Percentiles rank a stretch among this genome's conserved stretches.
These are phyloP conservation scores for Diachasmimorpha longicaudata DNA, from an alignment of 1,140 invertebrate species.

Conservation along the genomic window DNA sequence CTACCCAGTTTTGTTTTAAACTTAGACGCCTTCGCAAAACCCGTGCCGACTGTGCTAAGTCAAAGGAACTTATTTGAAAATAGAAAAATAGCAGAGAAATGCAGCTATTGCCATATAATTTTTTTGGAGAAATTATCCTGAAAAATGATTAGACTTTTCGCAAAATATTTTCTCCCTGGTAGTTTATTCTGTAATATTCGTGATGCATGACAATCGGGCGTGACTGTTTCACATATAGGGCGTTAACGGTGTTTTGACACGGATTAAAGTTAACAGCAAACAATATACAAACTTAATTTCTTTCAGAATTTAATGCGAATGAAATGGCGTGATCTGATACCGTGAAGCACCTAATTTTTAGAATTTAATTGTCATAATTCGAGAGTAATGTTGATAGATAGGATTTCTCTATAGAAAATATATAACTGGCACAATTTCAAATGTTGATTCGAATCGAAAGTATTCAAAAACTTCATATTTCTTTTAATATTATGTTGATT, in stretches of 20 bases:
- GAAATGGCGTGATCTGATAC: background rate
- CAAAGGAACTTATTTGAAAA: too few relatives aligned
- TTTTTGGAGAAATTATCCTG: too few relatives aligned
- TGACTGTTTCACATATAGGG: slow-evolving; percentile 54
- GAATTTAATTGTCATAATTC: background rate
- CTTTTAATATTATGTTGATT: too few relatives aligned
- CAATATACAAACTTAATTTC: background rate
- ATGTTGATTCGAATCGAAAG: too few relatives aligned
- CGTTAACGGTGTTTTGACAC: slow-evolving; percentile 54
- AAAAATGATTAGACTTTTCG: too few relatives aligned
- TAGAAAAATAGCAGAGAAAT: too few relatives aligned
- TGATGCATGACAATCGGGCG: slow-evolving; percentile 17
- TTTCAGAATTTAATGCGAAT: slow-evolving; percentile 6
- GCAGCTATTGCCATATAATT: too few relatives aligned
- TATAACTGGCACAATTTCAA: too few relatives aligned
- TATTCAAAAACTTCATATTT: too few relatives aligned
- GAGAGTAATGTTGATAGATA: background rate
- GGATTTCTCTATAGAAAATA: background rate
- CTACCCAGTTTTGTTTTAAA: too few relatives aligned
- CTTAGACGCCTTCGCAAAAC: too few relatives aligned
- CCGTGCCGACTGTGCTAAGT: too few relatives aligned
- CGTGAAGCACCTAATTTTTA: background rate
- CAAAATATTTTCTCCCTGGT: background rate
- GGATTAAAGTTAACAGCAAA: slow-evolving; percentile 32
- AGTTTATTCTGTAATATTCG: background rate